A percentile compares a stretch with the other conserved stretches of the same genome.
Evolutionary conservation across 1,140 invertebrate genomes (phyloP).

Genomic region (Oryctes rhinoceros): DNA sequence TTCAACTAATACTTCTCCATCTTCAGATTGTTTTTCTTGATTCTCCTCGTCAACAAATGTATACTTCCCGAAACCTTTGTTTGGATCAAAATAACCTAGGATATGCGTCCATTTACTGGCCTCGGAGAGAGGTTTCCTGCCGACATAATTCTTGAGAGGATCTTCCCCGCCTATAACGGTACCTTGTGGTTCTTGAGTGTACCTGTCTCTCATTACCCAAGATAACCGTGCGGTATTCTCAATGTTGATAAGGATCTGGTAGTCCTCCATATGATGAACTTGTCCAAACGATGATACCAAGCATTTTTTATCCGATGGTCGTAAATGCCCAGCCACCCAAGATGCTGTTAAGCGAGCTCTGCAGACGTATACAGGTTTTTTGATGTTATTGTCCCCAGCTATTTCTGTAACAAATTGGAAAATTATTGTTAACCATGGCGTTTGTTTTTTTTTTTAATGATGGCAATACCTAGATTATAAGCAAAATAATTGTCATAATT

Average conservation of each 20-base stretch:
- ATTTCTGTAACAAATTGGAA: slow-evolving; percentile 48
- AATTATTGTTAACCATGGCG: background rate
- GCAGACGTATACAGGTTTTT: slow-evolving; percentile 74
- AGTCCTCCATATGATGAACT: slow-evolving; percentile 68
- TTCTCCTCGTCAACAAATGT: slow-evolving; percentile 72
- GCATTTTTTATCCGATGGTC: slow-evolving; percentile 66
- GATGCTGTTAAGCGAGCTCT: slow-evolving; percentile 73
- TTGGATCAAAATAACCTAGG: slow-evolving; percentile 73
- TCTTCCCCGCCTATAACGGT: slow-evolving; percentile 70
- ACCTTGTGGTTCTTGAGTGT: slow-evolving; percentile 67
- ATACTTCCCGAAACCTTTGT: slow-evolving; percentile 71
- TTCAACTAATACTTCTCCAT: slow-evolving; percentile 80
- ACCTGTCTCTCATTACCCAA: slow-evolving; percentile 78
- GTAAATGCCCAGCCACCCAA: slow-evolving; percentile 74
- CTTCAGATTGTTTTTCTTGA: slow-evolving; percentile 65
- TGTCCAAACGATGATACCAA: slow-evolving; percentile 70
- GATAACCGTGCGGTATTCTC: slow-evolving; percentile 76
- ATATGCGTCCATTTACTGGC: slow-evolving; percentile 64
- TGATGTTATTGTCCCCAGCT: slow-evolving; percentile 46
- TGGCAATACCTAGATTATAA: no score
- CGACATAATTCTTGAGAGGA: slow-evolving; percentile 63
- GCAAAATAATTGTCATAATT: background rate
- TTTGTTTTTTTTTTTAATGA: background rate
- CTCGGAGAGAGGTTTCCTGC: slow-evolving; percentile 60
- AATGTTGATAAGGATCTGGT: slow-evolving; percentile 80